These are phyloP conservation scores for Dasyurus viverrinus DNA, from an alignment of 2,113 vertebrate species.

Conservation along the genomic window DNA sequence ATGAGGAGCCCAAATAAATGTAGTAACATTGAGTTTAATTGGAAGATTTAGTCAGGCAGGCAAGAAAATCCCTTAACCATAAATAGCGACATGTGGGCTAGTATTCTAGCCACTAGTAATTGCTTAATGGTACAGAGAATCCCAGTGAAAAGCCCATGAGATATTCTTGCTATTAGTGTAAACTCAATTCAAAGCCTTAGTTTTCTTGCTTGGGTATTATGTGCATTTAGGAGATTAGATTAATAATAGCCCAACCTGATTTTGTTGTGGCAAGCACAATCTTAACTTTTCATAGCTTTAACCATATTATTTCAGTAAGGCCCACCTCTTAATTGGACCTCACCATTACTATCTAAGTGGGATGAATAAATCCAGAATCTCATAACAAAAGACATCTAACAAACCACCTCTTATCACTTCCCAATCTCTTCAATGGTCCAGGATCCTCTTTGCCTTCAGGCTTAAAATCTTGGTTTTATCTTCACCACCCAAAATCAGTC, in stretches of 20 bases:
- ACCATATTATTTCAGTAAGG: conserved; percentile 79
- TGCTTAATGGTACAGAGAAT: conserved; percentile 75
- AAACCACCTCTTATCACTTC: conserved; percentile 35
- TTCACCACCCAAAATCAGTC: background rate
- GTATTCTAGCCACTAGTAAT: conserved; percentile 80
- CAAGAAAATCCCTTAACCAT: conserved; percentile 77
- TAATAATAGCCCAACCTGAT: conserved; percentile 80
- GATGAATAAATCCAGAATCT: conserved; percentile 62
- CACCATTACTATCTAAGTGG: conserved; percentile 72
- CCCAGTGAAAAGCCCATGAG: conserved; percentile 74
- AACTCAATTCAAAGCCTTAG: conserved; percentile 78
- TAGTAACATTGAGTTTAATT: conserved; percentile 76
- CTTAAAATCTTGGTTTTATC: background rate
- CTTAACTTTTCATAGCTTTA: conserved; percentile 74
- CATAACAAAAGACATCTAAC: conserved; percentile 42
- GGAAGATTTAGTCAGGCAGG: conserved; percentile 70
- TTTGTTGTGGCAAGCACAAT: conserved; percentile 79
- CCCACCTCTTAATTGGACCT: conserved; percentile 77
- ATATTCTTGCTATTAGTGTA: conserved; percentile 80
- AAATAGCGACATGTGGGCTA: conserved; percentile 73
- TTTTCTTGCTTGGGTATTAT: conserved; percentile 82
- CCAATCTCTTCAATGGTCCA: background rate
- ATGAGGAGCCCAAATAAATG: conserved; percentile 51
- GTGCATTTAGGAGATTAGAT: conserved; percentile 83
- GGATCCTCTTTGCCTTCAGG: background rate